Percentiles rank a stretch among this genome's conserved stretches.
Evolutionary conservation across 1,140 invertebrate species (phyloP).

Genomic region (Mactra quadrangularis): DNA sequence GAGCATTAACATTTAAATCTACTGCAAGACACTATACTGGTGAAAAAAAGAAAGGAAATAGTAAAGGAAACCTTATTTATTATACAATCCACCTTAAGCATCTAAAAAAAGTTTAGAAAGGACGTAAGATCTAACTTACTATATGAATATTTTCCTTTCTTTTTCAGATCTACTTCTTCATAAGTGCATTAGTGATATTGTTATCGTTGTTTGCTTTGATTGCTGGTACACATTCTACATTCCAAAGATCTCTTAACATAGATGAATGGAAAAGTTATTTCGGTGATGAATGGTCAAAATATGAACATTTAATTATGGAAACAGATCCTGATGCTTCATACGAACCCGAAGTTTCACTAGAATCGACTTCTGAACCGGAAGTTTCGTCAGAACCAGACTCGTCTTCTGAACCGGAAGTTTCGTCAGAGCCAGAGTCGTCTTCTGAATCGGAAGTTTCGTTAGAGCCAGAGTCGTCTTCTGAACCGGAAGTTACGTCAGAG

Average conservation of each 20-base stretch:
- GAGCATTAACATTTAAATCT: background rate
- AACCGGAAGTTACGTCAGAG: background rate
- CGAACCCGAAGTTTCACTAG: background rate
- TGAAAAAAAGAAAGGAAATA: background rate
- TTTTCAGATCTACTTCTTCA: slow-evolving; percentile 30
- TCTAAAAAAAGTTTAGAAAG: background rate
- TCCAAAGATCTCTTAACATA: slow-evolving; percentile 24
- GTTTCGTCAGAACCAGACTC: slow-evolving; percentile 56
- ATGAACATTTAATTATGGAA: slow-evolving; percentile 7
- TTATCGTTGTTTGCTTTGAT: slow-evolving; percentile 25
- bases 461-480: background rate
- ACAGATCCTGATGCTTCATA: too few relatives aligned
- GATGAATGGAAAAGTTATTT: slow-evolving; percentile 39
- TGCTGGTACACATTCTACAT: slow-evolving; percentile 32
- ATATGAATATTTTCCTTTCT: background rate
- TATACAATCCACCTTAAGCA: background rate
- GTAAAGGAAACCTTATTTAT: background rate
- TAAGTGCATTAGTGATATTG: background rate
- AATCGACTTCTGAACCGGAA: slow-evolving; percentile 1
- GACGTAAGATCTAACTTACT: background rate
- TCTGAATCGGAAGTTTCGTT: background rate
- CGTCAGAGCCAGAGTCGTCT: background rate
- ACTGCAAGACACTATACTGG: background rate
- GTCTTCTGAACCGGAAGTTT: slow-evolving; percentile 28
- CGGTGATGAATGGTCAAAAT: slow-evolving; percentile 30